These are phyloP conservation scores for Astyanax mexicanus DNA, from an alignment of 2,797 vertebrate genomes.

Conservation along the genomic window DNA sequence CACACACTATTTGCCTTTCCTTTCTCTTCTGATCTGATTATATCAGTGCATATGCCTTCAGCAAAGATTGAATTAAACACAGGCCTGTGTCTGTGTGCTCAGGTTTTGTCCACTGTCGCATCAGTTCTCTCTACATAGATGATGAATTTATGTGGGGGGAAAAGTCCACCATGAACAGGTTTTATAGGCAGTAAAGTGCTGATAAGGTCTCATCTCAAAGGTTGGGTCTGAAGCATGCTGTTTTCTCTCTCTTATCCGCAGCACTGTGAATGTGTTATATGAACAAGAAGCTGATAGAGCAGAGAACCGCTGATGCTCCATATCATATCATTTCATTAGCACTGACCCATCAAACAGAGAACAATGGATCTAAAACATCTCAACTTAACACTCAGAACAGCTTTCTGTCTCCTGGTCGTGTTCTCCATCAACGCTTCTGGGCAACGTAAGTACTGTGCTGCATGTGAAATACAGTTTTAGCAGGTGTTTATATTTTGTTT, in stretches of 20 bases:
- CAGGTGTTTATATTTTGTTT: no score
- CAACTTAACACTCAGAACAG: conserved; percentile 34
- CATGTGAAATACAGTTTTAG: background rate
- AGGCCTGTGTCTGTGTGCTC: background rate
- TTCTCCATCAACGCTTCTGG: conserved; percentile 52
- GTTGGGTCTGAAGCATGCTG: conserved; percentile 38
- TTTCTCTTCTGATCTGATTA: background rate
- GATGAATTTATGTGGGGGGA: conserved; percentile 48
- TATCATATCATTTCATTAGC: conserved; percentile 12
- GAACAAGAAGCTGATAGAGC: conserved; percentile 40
- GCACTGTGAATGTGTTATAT: conserved; percentile 31
- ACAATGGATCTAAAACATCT: conserved; percentile 63
- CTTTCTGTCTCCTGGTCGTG: conserved; percentile 59
- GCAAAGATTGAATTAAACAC: background rate
- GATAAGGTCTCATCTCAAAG: conserved; percentile 60
- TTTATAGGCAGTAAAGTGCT: conserved; percentile 56
- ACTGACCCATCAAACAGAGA: conserved; percentile 32
- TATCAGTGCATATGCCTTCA: background rate
- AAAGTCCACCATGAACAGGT: conserved; percentile 54
- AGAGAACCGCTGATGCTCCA: conserved; percentile 13
- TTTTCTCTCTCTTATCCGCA: conserved; percentile 22
- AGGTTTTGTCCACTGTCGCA: conserved; percentile 8
- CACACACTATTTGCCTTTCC: background rate
- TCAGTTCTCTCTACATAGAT: background rate
- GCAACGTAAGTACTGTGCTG: conserved; percentile 66